phyloP scores from a whole-genome alignment of 2,888 invertebrate genomes.

The Drosophila atripex region DNA sequence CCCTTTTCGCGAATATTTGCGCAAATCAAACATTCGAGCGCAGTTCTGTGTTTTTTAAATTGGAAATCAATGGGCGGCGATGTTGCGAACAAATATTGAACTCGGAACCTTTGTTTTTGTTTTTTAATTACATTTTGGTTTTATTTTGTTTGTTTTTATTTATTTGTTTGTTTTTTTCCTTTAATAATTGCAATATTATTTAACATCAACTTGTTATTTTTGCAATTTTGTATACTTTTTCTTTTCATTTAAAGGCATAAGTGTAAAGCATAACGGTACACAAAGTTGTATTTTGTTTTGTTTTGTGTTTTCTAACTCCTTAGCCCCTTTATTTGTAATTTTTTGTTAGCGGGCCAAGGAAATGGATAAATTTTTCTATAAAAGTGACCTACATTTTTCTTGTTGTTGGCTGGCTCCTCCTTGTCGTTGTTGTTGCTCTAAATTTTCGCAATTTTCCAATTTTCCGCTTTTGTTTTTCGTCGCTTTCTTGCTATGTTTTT shows the following conservation, averaged over 20 bases:
- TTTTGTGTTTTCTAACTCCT: too few relatives aligned
- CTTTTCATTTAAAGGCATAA: background rate
- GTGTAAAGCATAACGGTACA: slow-evolving; percentile 22
- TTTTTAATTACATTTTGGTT: too few relatives aligned
- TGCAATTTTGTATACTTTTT: background rate
- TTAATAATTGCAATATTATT: background rate
- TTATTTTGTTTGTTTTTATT: too few relatives aligned
- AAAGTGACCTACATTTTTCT: slow-evolving; percentile 40
- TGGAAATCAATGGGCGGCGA: too few relatives aligned
- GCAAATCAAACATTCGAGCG: too few relatives aligned
- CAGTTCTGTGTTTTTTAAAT: too few relatives aligned
- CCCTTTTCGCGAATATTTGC: too few relatives aligned
- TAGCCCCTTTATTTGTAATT: background rate
- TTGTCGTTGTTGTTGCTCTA: slow-evolving; percentile 28
- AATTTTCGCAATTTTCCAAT: slow-evolving; percentile 5
- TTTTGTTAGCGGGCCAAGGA: slow-evolving; percentile 16
- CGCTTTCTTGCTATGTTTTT: slow-evolving; percentile 12
- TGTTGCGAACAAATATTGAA: too few relatives aligned
- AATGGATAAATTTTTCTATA: slow-evolving; percentile 10
- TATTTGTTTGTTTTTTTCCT: too few relatives aligned
- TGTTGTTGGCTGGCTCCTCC: background rate
- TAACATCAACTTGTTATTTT: background rate
- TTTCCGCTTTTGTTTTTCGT: slow-evolving; percentile 1
- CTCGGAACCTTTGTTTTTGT: too few relatives aligned
- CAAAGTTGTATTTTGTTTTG: slow-evolving; percentile 16